These are phyloP conservation scores for Ivindomyrus marchei DNA, from an alignment of 2,113 vertebrate species.

Conservation along the genomic window DNA sequence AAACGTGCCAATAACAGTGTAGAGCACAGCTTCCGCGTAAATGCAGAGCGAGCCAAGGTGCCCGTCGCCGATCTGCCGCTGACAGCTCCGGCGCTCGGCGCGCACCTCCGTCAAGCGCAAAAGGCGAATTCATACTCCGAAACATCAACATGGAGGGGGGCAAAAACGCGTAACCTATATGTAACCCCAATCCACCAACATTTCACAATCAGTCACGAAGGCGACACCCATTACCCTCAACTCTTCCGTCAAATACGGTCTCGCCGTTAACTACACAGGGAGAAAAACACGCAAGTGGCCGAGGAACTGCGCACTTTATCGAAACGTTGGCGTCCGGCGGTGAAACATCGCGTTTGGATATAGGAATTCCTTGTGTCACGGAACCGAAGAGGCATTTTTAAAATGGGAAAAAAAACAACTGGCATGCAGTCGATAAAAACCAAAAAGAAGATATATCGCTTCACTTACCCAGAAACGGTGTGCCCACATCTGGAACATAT, in stretches of 20 bases:
- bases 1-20: background rate
- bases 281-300: conserved; percentile 15
- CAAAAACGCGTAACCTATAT: background rate
- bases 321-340: background rate
- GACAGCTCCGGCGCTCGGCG: conserved; percentile 8
- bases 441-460: conserved; percentile 64
- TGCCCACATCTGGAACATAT: conserved; percentile 37
- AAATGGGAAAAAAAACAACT: conserved; percentile 11
- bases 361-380: background rate
- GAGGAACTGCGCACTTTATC: background rate
- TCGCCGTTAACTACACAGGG: background rate
- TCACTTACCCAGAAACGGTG: conserved; percentile 61
- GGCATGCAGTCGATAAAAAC: conserved; percentile 34
- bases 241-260: conserved; percentile 17
- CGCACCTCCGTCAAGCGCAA: background rate
- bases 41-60: conserved; percentile 2
- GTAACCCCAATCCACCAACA: conserved; percentile 33
- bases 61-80: background rate
- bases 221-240: conserved; percentile 54
- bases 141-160: background rate
- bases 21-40: background rate
- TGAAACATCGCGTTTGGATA: background rate
- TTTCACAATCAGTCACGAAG: conserved; percentile 53
- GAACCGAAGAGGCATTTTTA: background rate
- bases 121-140: background rate